Conservation (phyloP, 2,888 invertebrate species). For the Noctuana brunneofusca region DNA sequence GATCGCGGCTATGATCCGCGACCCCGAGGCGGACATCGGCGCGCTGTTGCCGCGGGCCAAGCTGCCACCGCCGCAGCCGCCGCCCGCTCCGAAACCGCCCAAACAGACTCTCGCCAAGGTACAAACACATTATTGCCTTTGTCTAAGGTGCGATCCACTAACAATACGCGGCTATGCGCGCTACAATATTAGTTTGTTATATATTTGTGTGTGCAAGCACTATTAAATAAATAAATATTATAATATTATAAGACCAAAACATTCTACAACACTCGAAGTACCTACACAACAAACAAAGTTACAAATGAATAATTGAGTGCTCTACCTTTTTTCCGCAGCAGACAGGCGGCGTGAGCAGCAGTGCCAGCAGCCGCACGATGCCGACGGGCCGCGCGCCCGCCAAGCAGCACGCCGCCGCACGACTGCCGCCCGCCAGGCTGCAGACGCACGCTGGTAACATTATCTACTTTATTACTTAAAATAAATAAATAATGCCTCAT, state of each 20-base stretch:
- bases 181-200: no score
- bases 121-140: slow-evolving; percentile 5
- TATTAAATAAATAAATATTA: no score
- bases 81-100: slow-evolving; percentile 75
- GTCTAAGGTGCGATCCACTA: no score
- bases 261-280: no score
- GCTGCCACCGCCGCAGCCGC: slow-evolving; percentile 73
- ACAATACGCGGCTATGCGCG: no score
- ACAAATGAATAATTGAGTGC: not conserved
- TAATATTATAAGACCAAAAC: no score
- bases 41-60: slow-evolving; percentile 88
- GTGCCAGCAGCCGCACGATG: slow-evolving; percentile 55
- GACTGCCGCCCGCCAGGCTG: slow-evolving; percentile 79
- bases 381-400: slow-evolving; percentile 58
- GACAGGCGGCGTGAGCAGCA: slow-evolving; percentile 52
- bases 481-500: no score
- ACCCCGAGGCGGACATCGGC: slow-evolving; percentile 95
- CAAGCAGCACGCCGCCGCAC: slow-evolving; percentile 53
- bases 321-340: slow-evolving; percentile 38
- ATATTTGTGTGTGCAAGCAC: no score
- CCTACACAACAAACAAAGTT: no score
- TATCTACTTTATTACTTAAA: no score
- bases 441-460: slow-evolving; percentile 59
- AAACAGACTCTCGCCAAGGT: slow-evolving; percentile 71
- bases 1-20: slow-evolving; percentile 95